phyloP scores from a whole-genome alignment of 2,797 vertebrate species.

The Karalla daura region DNA sequence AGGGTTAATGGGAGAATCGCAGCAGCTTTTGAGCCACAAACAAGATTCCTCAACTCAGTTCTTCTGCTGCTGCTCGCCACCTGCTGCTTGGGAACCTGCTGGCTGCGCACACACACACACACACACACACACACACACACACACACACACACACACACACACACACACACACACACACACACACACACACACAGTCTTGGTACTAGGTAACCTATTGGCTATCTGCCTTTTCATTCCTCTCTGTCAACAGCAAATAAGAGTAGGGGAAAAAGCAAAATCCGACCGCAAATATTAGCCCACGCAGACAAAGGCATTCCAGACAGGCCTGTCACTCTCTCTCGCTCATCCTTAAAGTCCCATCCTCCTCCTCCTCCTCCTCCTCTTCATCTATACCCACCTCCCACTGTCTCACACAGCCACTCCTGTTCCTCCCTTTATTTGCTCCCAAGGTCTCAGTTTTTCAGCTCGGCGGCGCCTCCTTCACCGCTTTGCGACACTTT shows the following conservation, averaged over 20 bases:
- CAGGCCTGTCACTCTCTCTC: constrained; percentile 76
- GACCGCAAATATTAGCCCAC: constrained; percentile 83
- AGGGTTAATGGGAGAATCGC: constrained; percentile 29
- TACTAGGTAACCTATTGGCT: constrained; percentile 81
- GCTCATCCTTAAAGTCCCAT: constrained; percentile 71
- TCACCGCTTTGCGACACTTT: constrained; percentile 21
- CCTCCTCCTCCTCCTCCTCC: constrained; percentile 27
- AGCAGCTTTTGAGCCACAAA: constrained; percentile 42
- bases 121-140: constrained; percentile 10
- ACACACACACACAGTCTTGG: constrained; percentile 49
- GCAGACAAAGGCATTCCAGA: constrained; percentile 85
- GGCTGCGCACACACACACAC: constrained; percentile 24
- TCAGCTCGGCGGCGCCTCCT: constrained; percentile 20
- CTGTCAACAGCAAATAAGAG: constrained; percentile 78
- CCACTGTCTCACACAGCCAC: constrained; percentile 17
- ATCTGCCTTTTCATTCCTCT: constrained; percentile 79
- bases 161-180: constrained; percentile 7
- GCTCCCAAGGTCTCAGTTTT: constrained; percentile 55
- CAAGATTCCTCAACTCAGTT: constrained; percentile 30
- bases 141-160: constrained; percentile 13
- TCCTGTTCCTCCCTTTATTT: constrained; percentile 51
- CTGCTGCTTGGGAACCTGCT: constrained; percentile 70
- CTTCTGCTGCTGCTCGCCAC: constrained; percentile 50
- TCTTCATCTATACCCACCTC: not conserved
- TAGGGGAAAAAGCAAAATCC: constrained; percentile 78